A percentile compares a stretch with the other conserved stretches of the same genome.
Evolutionary conservation across 2,113 vertebrate genomes (phyloP).

Genomic region (Oxyruncus cristatus): DNA sequence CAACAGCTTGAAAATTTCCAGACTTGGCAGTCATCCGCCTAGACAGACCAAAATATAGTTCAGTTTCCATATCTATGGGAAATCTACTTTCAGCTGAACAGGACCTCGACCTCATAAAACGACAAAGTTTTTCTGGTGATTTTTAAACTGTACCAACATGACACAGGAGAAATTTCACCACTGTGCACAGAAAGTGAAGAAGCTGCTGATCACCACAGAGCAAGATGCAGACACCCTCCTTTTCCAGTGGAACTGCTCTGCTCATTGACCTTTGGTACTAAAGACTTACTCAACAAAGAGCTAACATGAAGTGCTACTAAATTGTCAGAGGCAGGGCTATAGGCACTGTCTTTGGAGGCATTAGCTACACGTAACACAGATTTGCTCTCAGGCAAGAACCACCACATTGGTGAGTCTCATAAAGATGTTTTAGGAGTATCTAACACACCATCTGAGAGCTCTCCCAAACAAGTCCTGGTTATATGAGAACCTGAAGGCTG

Average conservation of each 20-base stretch:
- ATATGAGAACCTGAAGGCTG: neutral
- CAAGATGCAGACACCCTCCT: neutral
- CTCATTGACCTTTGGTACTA: neutral
- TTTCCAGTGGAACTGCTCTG: neutral
- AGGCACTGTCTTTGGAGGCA: neutral
- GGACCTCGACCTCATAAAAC: neutral
- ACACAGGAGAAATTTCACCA: neutral
- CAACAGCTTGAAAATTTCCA: neutral
- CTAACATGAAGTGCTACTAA: neutral
- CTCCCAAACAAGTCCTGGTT: neutral
- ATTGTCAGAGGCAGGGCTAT: neutral
- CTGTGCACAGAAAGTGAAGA: neutral
- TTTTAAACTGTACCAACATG: neutral
- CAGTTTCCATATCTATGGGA: neutral
- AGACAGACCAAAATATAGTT: neutral
- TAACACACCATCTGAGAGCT: neutral
- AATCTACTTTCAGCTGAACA: neutral
- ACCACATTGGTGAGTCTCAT: neutral
- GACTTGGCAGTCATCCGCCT: neutral
- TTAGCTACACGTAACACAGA: neutral
- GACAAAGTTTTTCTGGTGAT: neutral
- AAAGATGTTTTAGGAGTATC: neutral
- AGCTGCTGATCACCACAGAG: neutral
- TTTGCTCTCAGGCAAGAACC: neutral
- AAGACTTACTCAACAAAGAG: neutral